These are phyloP conservation scores for Halocynthia aurantium DNA, from an alignment of 23 tunicate genomes.

Conservation along the genomic window DNA sequence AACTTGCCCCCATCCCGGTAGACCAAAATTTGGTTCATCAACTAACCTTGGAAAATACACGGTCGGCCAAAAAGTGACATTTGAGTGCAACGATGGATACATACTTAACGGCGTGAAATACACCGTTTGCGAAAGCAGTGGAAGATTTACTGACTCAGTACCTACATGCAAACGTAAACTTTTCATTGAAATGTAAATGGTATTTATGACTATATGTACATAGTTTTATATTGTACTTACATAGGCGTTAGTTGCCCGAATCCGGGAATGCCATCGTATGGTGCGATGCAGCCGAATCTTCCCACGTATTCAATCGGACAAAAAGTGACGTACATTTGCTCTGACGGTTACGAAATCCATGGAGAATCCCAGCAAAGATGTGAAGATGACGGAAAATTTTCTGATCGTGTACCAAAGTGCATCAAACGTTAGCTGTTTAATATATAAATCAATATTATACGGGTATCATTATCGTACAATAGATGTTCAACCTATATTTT, in stretches of 20 bases:
- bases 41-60: slow-evolving; percentile 2
- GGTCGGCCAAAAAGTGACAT: slow-evolving; percentile 20
- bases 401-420: slow-evolving; percentile 18
- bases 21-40: slow-evolving; percentile 15
- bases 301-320: slow-evolving; percentile 16
- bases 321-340: slow-evolving; percentile 9
- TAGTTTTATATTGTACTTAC: too few species aligned
- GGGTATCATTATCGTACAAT: too few species aligned
- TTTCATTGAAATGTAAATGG: too few species aligned
- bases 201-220: too few species aligned
- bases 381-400: neutral
- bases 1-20: neutral
- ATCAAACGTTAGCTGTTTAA: neutral
- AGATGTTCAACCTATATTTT: too few species aligned
- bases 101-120: slow-evolving; percentile 2
- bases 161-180: slow-evolving; percentile 27
- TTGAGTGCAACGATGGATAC: slow-evolving; percentile 21
- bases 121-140: slow-evolving; percentile 7
- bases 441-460: too few species aligned
- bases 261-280: slow-evolving; percentile 16
- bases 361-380: slow-evolving; percentile 8
- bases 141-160: slow-evolving; percentile 14
- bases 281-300: slow-evolving; percentile 11
- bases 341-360: slow-evolving; percentile 4
- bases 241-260: slow-evolving; percentile 9